Conservation (phyloP, 2,113 vertebrate species). For the Paraplagusia blochii region DNA sequence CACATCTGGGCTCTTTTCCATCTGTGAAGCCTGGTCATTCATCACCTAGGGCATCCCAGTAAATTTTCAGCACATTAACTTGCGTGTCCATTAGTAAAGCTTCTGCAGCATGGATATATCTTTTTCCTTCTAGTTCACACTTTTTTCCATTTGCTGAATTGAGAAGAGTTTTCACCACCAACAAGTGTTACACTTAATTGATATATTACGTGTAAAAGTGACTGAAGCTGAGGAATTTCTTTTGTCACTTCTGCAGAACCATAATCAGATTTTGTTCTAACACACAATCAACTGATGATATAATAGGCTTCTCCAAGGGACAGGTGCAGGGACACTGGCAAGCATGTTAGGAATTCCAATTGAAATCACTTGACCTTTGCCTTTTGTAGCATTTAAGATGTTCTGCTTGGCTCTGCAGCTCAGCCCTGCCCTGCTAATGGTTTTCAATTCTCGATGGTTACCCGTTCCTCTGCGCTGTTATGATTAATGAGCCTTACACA, state of each 20-base stretch:
- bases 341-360: slow-evolving; percentile 58
- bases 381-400: slow-evolving; percentile 38
- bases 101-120: slow-evolving; percentile 4
- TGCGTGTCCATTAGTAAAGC: slow-evolving; percentile 4
- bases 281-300: slow-evolving; percentile 37
- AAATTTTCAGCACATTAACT: slow-evolving; percentile 40
- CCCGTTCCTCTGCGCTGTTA: slow-evolving; percentile 18
- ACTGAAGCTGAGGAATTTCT: too few species aligned
- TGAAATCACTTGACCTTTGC: slow-evolving; percentile 61
- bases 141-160: background rate
- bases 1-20: slow-evolving; percentile 20
- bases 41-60: slow-evolving; percentile 17
- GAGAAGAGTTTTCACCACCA: too few species aligned
- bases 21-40: slow-evolving; percentile 20
- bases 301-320: slow-evolving; percentile 40
- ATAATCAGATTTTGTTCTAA: slow-evolving; percentile 38
- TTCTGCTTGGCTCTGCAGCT: slow-evolving; percentile 28
- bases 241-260: background rate
- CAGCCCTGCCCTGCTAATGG: slow-evolving; percentile 6
- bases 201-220: too few species aligned
- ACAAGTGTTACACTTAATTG: too few species aligned
- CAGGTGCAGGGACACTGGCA: slow-evolving; percentile 35
- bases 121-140: background rate
- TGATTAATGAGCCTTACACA: slow-evolving; percentile 11
- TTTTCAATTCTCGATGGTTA: slow-evolving; percentile 3